Evolutionary conservation across 2,888 invertebrate genomes (phyloP), one percentile per base, ranked within the genome.

Genomic region (Bursaphelenchus okinawaensis): DNA sequence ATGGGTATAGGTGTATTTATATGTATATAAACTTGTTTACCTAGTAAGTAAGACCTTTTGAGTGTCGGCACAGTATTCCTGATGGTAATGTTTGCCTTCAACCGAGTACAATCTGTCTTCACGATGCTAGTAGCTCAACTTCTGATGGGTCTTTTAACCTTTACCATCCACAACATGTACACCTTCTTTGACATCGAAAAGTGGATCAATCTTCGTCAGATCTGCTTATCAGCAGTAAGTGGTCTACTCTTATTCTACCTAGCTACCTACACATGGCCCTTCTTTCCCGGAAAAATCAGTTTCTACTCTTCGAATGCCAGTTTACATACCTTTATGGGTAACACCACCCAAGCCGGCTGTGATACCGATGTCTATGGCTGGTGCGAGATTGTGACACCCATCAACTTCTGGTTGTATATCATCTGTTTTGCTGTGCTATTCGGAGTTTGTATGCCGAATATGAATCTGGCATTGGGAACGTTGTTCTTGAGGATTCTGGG

Each of bases 41-140:
- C n/a, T n/a, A n/a, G n/a, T n/a, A n/a, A n/a, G n/a, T n/a, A n/a
- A n/a, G n/a, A n/a, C n/a, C n/a, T n/a, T n/a, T n/a, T n/a, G n/a
- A n/a, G n/a, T n/a, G n/a, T 74, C 60, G 82, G 78, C 4, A 80
- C 84, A 6, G 83, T 84, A 3, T 67, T 84, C 19, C 74, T 79
- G 0, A 84, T 84, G 83, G 78, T 83, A 52, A 83, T 83, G 83
- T 84, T 82, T 71, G 78, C 76, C 7, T 84, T 83, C 83, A 78
- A 75, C 4, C 80, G 82, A 57, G 64, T 75, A 3, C 66, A 82
- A 26, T 82, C 83, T 6, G 83, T 84, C 0, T 66, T 79, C 23
- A 80, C 82, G 62, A 77, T 79, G 52, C 83, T 84, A 4, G 65
- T 83, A 1, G 77, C 82, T 40, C 74, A 83, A 20, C 81, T 78